Conservation (phyloP, 2,113 vertebrate species). For the rabbit (Oryctolagus cuniculus) region mOryCun1.1 NC_091435.1:138504001-138504500, state of each 20-base stretch:
- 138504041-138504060: neutral
- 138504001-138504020: neutral
- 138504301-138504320: conserved; percentile 15
- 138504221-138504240: conserved; percentile 63
- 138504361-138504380: conserved; percentile 51
- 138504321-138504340: conserved; percentile 36
- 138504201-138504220: conserved; percentile 8
- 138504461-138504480: neutral
- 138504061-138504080: neutral
- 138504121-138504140: neutral
- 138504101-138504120: no score
- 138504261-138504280: conserved; percentile 60
- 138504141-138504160: neutral
- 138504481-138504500: neutral
- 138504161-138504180: neutral
- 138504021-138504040: neutral
- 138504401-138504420: neutral
- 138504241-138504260: neutral
- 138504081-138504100: neutral
- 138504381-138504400: conserved; percentile 67
- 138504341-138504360: conserved; percentile 59
- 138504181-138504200: neutral
- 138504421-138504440: neutral
- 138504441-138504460: neutral
- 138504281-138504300: conserved; percentile 80